Conservation (phyloP, 2,888 invertebrate genomes). For the Cryptocheilus praepositus region DNA sequence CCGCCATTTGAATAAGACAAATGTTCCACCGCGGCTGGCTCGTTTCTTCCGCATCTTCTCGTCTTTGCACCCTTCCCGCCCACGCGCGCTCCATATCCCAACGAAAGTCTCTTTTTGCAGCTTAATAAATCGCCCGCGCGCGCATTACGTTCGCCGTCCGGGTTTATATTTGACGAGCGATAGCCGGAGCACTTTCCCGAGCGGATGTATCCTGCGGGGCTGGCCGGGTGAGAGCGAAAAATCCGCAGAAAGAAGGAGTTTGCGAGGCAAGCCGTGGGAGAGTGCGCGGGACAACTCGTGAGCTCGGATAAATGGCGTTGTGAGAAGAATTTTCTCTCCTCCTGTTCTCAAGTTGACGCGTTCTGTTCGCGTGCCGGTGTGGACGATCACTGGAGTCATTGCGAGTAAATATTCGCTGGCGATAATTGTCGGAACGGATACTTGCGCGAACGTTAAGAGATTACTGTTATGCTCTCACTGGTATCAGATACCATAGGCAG, state of each 20-base stretch:
- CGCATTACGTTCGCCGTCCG: slow-evolving; percentile 14
- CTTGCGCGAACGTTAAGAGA: no score
- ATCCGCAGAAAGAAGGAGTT: no score
- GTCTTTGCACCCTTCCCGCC: neutral
- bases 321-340: neutral
- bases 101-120: slow-evolving; percentile 32
- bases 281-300: no score
- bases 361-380: no score
- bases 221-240: neutral
- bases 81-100: slow-evolving; percentile 15
- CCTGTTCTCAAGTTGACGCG: neutral
- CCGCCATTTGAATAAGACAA: slow-evolving; percentile 52
- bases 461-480: no score
- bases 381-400: no score
- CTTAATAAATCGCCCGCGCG: slow-evolving; percentile 50
- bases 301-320: no score
- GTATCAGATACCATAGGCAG: no score
- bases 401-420: no score
- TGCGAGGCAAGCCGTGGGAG: no score
- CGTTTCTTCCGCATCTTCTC: slow-evolving; percentile 4
- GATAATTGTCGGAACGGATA: no score
- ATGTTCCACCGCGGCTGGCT: slow-evolving; percentile 34
- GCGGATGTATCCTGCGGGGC: neutral
- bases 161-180: slow-evolving; percentile 24
- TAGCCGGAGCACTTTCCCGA: slow-evolving; percentile 10